Percentiles rank a stretch among this genome's conserved stretches.
Evolutionary conservation across 2,113 vertebrate species (phyloP).

Genomic region (Uria aalge): DNA sequence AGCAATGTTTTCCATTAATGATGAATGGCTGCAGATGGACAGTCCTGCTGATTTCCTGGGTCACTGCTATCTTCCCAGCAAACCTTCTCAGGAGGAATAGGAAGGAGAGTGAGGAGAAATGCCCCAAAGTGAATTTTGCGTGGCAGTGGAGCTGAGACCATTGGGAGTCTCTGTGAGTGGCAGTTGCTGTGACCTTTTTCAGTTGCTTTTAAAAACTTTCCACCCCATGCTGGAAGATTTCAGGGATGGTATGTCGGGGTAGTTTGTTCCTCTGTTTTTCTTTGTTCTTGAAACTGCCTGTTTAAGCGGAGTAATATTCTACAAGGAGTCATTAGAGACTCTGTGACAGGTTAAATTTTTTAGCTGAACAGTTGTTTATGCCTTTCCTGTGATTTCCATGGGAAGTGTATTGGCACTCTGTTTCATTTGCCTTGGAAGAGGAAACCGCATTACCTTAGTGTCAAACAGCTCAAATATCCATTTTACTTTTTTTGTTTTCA

Average conservation of each 20-base stretch:
- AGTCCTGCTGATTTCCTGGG: not conserved
- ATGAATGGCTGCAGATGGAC: not conserved
- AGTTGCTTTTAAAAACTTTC: not conserved
- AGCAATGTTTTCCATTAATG: not conserved
- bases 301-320: not conserved
- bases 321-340: not conserved
- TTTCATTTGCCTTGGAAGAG: not conserved
- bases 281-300: not conserved
- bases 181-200: not conserved
- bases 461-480: conserved; percentile 11
- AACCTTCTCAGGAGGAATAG: not conserved
- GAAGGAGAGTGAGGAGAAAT: not conserved
- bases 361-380: not conserved
- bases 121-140: not conserved
- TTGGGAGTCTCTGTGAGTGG: not conserved
- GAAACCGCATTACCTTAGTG: conserved; percentile 15
- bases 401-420: not conserved
- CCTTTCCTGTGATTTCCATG: not conserved
- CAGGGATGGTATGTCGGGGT: not conserved
- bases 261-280: not conserved
- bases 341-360: not conserved
- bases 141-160: not conserved
- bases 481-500: conserved; percentile 5
- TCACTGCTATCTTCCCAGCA: not conserved
- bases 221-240: not conserved